Evolutionary conservation across 92 coral and sea anemone genomes (phyloP).

Genomic region (Umimayanthus kanabou): DNA sequence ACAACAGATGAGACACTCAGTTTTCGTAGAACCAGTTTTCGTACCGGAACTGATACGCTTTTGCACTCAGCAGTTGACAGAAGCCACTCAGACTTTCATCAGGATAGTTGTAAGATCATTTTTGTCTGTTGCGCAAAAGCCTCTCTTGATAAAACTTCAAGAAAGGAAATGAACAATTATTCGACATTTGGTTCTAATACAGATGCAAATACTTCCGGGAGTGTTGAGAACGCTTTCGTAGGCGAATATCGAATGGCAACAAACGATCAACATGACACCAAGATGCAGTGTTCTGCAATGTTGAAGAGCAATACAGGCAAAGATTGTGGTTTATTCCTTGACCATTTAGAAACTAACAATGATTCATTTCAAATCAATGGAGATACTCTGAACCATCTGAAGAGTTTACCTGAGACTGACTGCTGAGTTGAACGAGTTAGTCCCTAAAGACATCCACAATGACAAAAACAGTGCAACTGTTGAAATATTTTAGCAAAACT

Average conservation of each 20-base stretch:
- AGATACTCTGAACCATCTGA: not conserved
- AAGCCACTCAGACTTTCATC: not conserved
- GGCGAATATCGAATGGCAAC: not conserved
- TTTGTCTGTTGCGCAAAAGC: not conserved
- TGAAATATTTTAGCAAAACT: too few species aligned
- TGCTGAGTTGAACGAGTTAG: not conserved
- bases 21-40: not conserved
- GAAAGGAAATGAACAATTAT: not conserved
- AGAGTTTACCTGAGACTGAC: constrained; percentile 17
- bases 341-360: not conserved
- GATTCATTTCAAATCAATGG: not conserved
- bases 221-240: not conserved
- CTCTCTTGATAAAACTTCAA: not conserved
- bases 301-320: not conserved
- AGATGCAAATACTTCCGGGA: not conserved
- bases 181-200: not conserved
- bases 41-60: constrained; percentile 9
- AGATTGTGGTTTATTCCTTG: not conserved
- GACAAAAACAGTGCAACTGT: too few species aligned
- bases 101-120: not conserved
- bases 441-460: too few species aligned
- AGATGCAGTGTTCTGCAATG: not conserved
- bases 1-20: not conserved
- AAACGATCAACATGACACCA: too few species aligned
- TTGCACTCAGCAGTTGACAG: not conserved